These are phyloP conservation scores for Crenichthys baileyi DNA, from an alignment of 2,797 vertebrate genomes.

Conservation along the genomic window DNA sequence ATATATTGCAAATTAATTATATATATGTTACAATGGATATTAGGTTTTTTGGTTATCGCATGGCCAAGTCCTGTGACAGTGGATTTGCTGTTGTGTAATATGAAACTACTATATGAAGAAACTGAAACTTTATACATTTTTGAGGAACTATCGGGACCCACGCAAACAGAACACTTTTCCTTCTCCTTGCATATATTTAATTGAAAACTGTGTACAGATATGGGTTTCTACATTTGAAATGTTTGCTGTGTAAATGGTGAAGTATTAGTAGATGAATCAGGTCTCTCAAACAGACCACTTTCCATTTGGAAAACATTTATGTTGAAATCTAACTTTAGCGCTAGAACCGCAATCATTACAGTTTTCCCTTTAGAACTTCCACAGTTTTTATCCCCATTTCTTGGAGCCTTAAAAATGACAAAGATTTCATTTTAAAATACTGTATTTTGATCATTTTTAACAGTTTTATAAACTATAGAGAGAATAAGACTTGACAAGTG, in stretches of 20 bases:
- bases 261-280: conserved; percentile 84
- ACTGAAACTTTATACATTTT: conserved; percentile 79
- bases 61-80: conserved; percentile 91
- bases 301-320: conserved; percentile 63
- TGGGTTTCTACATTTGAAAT: conserved; percentile 98
- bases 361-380: background rate
- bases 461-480: background rate
- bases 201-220: conserved; percentile 91
- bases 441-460: background rate
- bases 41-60: conserved; percentile 87
- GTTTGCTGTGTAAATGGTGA: conserved; percentile 89
- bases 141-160: conserved; percentile 76
- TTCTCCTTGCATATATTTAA: conserved; percentile 81
- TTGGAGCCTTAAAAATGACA: background rate
- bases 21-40: conserved; percentile 86
- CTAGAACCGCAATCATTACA: conserved; percentile 4
- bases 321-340: background rate
- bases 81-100: conserved; percentile 93
- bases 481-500: background rate
- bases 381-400: background rate
- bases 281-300: conserved; percentile 85
- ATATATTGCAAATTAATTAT: conserved; percentile 79
- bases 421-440: background rate
- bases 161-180: conserved; percentile 68
- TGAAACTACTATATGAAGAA: conserved; percentile 82